phyloP scores from a whole-genome alignment of 1,140 invertebrate genomes.

The Sycophila sp. region DNA sequence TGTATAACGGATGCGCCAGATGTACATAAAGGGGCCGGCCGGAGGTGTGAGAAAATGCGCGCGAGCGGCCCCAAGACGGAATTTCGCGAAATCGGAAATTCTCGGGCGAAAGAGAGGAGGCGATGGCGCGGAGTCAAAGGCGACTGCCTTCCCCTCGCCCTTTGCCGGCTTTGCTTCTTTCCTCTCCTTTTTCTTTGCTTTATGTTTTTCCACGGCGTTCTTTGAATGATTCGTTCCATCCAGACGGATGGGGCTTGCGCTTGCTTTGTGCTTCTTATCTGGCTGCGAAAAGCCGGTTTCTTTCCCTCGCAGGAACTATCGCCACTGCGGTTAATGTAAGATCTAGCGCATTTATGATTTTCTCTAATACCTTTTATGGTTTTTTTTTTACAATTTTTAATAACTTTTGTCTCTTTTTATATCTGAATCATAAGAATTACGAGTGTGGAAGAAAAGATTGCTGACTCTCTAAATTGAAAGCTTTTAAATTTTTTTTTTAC shows the following conservation, averaged over 20 bases:
- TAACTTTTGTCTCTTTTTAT: too few species aligned
- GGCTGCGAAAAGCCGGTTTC: slow-evolving; percentile 18
- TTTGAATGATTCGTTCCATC: slow-evolving; percentile 15
- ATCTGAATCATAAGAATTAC: too few species aligned
- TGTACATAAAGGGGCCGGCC: background rate
- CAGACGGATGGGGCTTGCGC: background rate
- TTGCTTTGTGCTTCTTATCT: slow-evolving; percentile 13
- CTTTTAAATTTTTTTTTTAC: too few species aligned
- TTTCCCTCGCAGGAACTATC: too few species aligned
- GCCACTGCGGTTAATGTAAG: background rate
- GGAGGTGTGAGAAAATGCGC: background rate
- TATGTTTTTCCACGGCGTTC: background rate
- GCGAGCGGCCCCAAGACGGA: too few species aligned
- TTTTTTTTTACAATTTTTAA: too few species aligned
- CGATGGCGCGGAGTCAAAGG: slow-evolving; percentile 27
- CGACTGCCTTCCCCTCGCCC: background rate
- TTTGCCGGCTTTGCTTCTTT: too few species aligned
- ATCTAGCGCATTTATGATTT: background rate
- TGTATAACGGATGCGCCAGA: background rate
- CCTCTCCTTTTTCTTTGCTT: background rate
- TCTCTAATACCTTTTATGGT: too few species aligned
- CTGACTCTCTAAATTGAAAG: too few species aligned
- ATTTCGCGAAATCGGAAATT: slow-evolving; percentile 11
- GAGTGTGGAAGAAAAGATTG: too few species aligned
- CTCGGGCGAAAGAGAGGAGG: background rate